Evolutionary conservation across 1,140 invertebrate genomes (phyloP).

Genomic region (Cepaea nemoralis): DNA sequence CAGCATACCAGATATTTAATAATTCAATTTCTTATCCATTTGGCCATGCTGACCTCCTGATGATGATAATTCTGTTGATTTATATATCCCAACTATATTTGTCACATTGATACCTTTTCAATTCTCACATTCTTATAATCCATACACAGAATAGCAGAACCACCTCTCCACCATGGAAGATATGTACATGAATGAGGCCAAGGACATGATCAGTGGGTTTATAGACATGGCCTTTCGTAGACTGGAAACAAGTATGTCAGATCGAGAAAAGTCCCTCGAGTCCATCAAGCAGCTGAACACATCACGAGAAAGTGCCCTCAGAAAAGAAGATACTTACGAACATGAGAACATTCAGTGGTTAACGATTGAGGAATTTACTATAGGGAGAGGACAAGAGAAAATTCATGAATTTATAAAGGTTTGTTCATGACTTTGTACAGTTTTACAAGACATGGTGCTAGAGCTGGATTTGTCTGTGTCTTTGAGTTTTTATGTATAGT

Average conservation of each 20-base stretch:
- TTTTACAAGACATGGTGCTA: too few species aligned
- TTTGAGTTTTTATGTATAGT: too few species aligned
- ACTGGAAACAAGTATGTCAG: constrained; percentile 61
- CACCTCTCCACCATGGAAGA: constrained; percentile 24
- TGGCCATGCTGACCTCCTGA: too few species aligned
- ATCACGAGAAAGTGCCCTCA: constrained; percentile 55
- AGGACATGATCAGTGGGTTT: constrained; percentile 48
- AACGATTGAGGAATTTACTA: constrained; percentile 65
- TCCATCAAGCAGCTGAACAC: constrained; percentile 53
- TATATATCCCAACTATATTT: too few species aligned
- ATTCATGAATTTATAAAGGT: constrained; percentile 71
- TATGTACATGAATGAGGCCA: constrained; percentile 43
- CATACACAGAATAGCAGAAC: constrained; percentile 26
- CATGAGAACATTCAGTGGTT: constrained; percentile 70
- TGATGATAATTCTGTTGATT: too few species aligned
- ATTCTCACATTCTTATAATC: too few species aligned
- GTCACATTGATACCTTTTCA: too few species aligned
- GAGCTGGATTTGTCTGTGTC: too few species aligned
- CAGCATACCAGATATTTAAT: too few species aligned
- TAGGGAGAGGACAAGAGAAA: constrained; percentile 64
- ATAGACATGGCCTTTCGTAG: constrained; percentile 62
- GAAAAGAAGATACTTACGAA: constrained; percentile 62
- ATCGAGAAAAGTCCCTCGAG: constrained; percentile 62
- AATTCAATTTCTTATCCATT: too few species aligned
- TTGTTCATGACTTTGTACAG: neutral